Conservation (phyloP, 2,113 vertebrate genomes). For the Hippocampus barbouri region DNA sequence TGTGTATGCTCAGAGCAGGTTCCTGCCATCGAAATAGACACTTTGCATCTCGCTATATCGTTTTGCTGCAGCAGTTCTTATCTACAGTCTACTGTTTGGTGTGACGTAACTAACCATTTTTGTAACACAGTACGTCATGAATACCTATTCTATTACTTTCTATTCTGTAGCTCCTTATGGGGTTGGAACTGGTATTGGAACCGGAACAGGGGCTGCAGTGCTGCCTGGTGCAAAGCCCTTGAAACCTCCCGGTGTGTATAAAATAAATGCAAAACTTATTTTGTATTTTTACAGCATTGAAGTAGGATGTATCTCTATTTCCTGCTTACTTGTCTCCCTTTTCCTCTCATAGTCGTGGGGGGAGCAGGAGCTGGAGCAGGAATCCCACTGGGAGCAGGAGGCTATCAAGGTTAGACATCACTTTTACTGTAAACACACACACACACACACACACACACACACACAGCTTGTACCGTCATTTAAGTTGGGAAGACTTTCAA, state of each 20-base stretch:
- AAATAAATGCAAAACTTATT: not conserved
- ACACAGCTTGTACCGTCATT: too few species aligned
- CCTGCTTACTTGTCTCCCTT: not conserved
- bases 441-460: too few species aligned
- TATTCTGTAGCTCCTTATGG: conserved; percentile 51
- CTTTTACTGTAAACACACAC: too few species aligned
- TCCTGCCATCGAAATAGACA: not conserved
- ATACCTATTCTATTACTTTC: not conserved
- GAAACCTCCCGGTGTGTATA: conserved; percentile 60
- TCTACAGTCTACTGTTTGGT: not conserved
- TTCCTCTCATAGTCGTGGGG: conserved; percentile 24
- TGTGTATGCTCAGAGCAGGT: not conserved
- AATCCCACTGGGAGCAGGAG: conserved; percentile 57
- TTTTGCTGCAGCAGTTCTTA: not conserved
- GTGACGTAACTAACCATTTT: not conserved
- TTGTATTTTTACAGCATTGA: not conserved
- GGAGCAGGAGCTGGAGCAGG: conserved; percentile 46
- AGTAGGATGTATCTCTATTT: not conserved
- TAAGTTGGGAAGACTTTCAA: too few species aligned
- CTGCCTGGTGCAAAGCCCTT: conserved; percentile 67
- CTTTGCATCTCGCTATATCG: not conserved
- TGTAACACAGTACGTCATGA: not conserved
- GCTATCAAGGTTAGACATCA: conserved; percentile 28
- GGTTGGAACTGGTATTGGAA: conserved; percentile 18
- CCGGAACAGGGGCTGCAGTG: conserved; percentile 32